Base-by-base conservation (phyloP, 1,140 invertebrate species). In the Drosophila arizonae region DNA sequence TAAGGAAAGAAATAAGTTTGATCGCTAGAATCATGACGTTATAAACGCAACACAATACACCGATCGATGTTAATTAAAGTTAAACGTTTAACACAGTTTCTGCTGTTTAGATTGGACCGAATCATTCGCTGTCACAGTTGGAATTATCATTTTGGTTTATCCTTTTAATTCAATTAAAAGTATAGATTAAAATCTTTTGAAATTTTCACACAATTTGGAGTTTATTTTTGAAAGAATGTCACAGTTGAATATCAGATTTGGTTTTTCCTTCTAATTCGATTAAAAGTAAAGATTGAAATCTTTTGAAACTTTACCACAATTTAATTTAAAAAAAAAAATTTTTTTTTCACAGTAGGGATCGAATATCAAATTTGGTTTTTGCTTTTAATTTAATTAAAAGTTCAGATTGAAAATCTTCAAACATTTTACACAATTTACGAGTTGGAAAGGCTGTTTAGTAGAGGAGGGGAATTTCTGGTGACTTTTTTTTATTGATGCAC, bases 161-260 rank as follows among this genome's bases (percentile, higher is more conserved):
- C n/a, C 74, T 78, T 80, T 72, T 41, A 81, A 81, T 79, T 79
- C 8, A 0, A 79, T 81, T 79, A 65, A 81, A 79, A 72, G 61
- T 55, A 57, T 61, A 70, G 67, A 62, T 73, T 73, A 17, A 50
- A 73, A 73, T 73, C 65, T 52, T 63, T 51, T 15, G 8, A 67
- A 60, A 58, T n/a, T n/a, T 45, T 58, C 58, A 48, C 65, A 70
- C 71, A 64, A 15, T 39, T 15, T 15, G 11, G 57, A 60, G 43
- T 60, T 10, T 15, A 21, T 17, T 15, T 9, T 46, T 46, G 8
- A 46, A 46, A 13, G 6, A 30, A 13, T 5, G n/a, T 77, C 79
- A 81, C 79, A 81, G 75, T 33, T 24, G 39, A 13, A 46, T 58
- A 74, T 79, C 70, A 78, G 24, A 39, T 66, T 66, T 39, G 56